Base-by-base conservation (phyloP, 2,888 invertebrate species). In the Scaptodrosophila latifasciaeformis region DNA sequence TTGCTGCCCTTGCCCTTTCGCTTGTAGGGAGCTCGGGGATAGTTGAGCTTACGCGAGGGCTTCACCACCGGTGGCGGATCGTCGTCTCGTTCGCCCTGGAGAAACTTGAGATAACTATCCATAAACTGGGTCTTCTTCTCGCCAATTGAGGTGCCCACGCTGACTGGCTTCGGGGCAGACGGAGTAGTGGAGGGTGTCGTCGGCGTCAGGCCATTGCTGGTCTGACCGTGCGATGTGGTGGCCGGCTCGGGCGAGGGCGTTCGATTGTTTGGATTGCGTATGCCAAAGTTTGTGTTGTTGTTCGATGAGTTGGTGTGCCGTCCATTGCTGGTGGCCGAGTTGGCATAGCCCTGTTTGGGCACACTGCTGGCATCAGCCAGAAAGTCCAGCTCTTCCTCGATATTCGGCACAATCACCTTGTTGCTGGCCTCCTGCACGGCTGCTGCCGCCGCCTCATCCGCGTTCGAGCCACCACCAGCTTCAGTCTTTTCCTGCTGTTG, bases 321-420 rank as follows among this genome's bases (percentile, higher is more conserved):
- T 0, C 76, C 76, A 49, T 77, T 77, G 29, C 62, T 51, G 27
- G 79, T 55, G 31, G 74, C 54, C 13, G 81, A 79, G 51, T 77
- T 82, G 47, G 83, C 64, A 65, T 82, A 66, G 56, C 87, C 67
- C 83, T 86, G 67, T 46, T 84, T 83, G 9, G 78, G 72, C n/a
- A 71, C 71, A 46, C 68, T 62, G 17, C 50, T 65, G 2, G 77
- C 69, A 55, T 81, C 82, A 78, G 91, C 90, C 86, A 94, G 89
- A 87, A 93, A 94, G 86, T 92, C 92, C 82, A 95, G 89, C 88
- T 95, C 95, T 88, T 95, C 94, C 87, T 94, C 94, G 85, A 95
- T 94, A 88, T 94, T 93, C 76, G 94, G 94, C 82, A 94, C 94
- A 80, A 94, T 93, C 78, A 94, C 94, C 89, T 94, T 94, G 70